Conservation (phyloP, 2,797 vertebrate species). For the Paedocypris micromegethes region DNA sequence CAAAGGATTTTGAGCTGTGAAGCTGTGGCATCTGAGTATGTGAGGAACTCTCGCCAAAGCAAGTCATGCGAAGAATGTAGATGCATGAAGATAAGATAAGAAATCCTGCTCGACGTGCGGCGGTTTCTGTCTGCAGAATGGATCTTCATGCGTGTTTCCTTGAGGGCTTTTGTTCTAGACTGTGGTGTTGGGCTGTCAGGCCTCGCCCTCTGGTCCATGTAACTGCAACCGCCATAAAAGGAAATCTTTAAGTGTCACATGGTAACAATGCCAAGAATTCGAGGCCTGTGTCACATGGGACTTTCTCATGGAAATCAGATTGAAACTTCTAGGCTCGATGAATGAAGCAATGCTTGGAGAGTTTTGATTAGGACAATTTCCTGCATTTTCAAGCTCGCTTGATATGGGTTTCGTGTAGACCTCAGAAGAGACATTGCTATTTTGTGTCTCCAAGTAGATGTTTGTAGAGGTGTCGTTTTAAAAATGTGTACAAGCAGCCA, state of each 20-base stretch:
- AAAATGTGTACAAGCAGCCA: too few species aligned
- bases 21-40: neutral
- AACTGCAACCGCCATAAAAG: constrained; percentile 75
- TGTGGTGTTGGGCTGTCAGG: constrained; percentile 54
- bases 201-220: constrained; percentile 62
- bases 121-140: constrained; percentile 19
- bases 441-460: too few species aligned
- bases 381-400: constrained; percentile 34
- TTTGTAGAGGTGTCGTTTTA: too few species aligned
- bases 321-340: constrained; percentile 53
- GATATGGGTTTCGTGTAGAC: neutral
- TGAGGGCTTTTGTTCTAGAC: constrained; percentile 40
- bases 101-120: neutral
- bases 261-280: constrained; percentile 76
- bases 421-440: neutral
- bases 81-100: neutral
- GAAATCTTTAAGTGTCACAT: constrained; percentile 81
- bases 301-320: constrained; percentile 70
- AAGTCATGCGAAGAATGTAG: constrained; percentile 11
- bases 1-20: neutral
- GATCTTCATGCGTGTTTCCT: constrained; percentile 42
- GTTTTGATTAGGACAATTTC: constrained; percentile 46
- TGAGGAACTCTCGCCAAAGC: neutral
- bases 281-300: constrained; percentile 69
- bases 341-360: constrained; percentile 50